Percentiles rank a stretch among this genome's conserved stretches.
Conservation (phyloP, 1,140 invertebrate genomes). For the Manduca sexta region DNA sequence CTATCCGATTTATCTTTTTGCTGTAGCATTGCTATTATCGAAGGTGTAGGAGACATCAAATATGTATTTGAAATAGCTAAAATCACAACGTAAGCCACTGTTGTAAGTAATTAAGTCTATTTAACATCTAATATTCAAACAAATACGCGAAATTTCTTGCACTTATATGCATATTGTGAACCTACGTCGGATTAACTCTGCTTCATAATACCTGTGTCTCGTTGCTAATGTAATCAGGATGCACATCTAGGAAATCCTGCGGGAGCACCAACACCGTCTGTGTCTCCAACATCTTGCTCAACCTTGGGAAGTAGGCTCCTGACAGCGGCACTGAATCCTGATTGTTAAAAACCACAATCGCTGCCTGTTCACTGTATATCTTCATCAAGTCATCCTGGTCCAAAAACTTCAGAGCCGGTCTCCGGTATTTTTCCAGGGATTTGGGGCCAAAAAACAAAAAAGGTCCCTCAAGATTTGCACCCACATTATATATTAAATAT, state of each 20-base stretch:
- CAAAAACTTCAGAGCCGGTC: slow-evolving; percentile 65
- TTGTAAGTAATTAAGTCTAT: too few relatives aligned
- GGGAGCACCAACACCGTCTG: slow-evolving; percentile 65
- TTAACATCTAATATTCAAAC: too few relatives aligned
- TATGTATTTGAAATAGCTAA: too few relatives aligned
- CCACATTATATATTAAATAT: slow-evolving; percentile 11
- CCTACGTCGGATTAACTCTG: too few relatives aligned
- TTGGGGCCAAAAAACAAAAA: slow-evolving; percentile 75
- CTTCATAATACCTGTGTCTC: slow-evolving; percentile 59
- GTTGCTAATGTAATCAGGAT: slow-evolving; percentile 73
- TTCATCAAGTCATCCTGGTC: slow-evolving; percentile 65
- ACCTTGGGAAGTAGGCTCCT: slow-evolving; percentile 55
- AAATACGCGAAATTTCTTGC: too few relatives aligned
- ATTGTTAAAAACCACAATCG: slow-evolving; percentile 69
- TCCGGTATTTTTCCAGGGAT: slow-evolving; percentile 55
- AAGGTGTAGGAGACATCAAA: too few relatives aligned
- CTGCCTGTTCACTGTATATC: slow-evolving; percentile 58
- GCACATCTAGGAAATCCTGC: slow-evolving; percentile 71
- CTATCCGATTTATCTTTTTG: too few relatives aligned
- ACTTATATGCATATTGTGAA: too few relatives aligned
- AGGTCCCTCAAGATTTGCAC: slow-evolving; percentile 69
- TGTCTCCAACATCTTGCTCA: slow-evolving; percentile 68
- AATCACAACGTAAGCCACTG: too few relatives aligned
- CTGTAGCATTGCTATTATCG: too few relatives aligned
- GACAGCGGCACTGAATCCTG: slow-evolving; percentile 62